Percentiles rank a stretch among this genome's conserved stretches.
phyloP scores from a whole-genome alignment of 2,888 invertebrate species.

The Shargacucullia verbasci region DNA sequence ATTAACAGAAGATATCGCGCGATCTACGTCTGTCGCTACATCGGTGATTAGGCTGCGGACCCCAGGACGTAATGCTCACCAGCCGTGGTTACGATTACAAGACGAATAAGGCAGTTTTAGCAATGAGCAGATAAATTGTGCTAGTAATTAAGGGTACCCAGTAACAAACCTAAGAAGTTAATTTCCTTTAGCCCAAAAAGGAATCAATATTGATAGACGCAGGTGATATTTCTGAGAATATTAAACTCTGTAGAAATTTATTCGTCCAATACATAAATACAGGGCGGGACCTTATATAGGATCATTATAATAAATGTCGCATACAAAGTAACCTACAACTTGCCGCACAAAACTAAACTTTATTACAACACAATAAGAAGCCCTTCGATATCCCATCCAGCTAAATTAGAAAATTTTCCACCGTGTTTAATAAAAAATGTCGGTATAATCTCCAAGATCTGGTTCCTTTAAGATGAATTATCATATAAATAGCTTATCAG shows the following conservation, averaged over 20 bases:
- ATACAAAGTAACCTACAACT: conserved; percentile 34
- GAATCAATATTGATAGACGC: conserved; percentile 42
- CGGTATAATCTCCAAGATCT: conserved; percentile 55
- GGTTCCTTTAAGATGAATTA: conserved; percentile 52
- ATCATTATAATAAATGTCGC: conserved; percentile 55
- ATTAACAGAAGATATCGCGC: too few species aligned
- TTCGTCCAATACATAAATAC: conserved; percentile 47
- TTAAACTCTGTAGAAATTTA: conserved; percentile 47
- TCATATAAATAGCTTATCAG: conserved; percentile 60
- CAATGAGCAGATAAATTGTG: too few species aligned
- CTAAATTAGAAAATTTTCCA: conserved; percentile 38
- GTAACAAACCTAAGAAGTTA: too few species aligned
- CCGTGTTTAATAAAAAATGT: conserved; percentile 50
- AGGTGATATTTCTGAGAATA: conserved; percentile 47
- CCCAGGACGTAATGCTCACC: too few species aligned
- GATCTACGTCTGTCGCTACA: too few species aligned
- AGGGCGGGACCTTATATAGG: conserved; percentile 33
- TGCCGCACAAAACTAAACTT: conserved; percentile 34
- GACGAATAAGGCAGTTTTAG: too few species aligned
- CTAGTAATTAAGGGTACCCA: too few species aligned
- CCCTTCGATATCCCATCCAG: conserved; percentile 15
- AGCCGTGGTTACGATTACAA: too few species aligned
- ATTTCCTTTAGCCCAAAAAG: not conserved
- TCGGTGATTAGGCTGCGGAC: too few species aligned
- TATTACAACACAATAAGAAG: conserved; percentile 12